These are phyloP conservation scores for Bugula neritina DNA, from an alignment of 2,888 invertebrate genomes.

Conservation along the genomic window DNA sequence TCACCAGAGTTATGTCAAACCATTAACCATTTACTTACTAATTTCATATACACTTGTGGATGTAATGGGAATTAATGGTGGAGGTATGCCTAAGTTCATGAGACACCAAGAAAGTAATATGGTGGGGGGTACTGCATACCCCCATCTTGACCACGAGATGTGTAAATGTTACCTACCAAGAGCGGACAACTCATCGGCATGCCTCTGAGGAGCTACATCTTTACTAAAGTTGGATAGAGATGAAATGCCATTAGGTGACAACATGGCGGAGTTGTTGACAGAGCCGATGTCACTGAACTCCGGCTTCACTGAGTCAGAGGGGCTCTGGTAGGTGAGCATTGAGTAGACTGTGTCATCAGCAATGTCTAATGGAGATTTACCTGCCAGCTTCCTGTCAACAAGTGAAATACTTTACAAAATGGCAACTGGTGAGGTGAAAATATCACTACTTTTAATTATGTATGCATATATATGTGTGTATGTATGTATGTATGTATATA, in stretches of 20 bases:
- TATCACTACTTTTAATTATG: too few relatives aligned
- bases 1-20: too few relatives aligned
- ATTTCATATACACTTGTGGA: too few relatives aligned
- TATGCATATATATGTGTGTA: too few relatives aligned
- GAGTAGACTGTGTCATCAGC: slow-evolving; percentile 34
- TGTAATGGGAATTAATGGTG: too few relatives aligned
- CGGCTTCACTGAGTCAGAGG: background rate
- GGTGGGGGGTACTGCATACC: too few relatives aligned
- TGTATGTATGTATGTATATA: background rate
- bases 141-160: too few relatives aligned
- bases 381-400: slow-evolving; percentile 50
- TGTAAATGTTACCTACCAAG: background rate
- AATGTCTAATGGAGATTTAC: slow-evolving; percentile 52
- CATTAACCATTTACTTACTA: too few relatives aligned
- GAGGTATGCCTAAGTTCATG: too few relatives aligned
- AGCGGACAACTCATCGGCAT: slow-evolving; percentile 15
- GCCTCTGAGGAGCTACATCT: slow-evolving; percentile 2
- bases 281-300: slow-evolving; percentile 18
- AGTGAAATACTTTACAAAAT: too few relatives aligned
- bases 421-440: too few relatives aligned
- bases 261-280: background rate
- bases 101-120: too few relatives aligned
- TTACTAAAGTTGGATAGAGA: background rate
- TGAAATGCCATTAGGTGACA: background rate
- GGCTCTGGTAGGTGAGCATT: background rate